These are phyloP conservation scores for Oophaga sylvatica DNA, from an alignment of 2,797 vertebrate genomes.

Conservation along the genomic window DNA sequence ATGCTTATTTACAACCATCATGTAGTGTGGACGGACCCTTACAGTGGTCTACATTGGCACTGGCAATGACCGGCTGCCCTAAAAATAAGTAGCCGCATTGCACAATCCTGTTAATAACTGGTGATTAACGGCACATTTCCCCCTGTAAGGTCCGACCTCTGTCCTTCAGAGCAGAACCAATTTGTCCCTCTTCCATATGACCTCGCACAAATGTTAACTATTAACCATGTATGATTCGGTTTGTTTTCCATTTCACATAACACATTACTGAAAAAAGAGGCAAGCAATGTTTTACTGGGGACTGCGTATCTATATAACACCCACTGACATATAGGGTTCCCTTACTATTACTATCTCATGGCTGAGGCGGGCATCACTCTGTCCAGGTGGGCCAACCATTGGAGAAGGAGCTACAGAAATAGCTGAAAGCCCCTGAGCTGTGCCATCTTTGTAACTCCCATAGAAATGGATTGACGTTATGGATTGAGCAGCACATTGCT, in stretches of 20 bases:
- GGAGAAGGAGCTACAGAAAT: too few species aligned
- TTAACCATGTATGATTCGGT: constrained; percentile 18
- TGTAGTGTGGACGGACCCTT: too few species aligned
- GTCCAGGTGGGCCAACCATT: too few species aligned
- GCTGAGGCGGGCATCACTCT: too few species aligned
- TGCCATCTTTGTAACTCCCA: too few species aligned
- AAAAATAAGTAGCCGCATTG: background rate
- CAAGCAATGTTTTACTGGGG: background rate
- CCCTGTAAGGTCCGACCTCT: constrained; percentile 29
- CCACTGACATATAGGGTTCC: too few species aligned
- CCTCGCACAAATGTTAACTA: constrained; percentile 45
- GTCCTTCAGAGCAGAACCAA: constrained; percentile 65
- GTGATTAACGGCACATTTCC: background rate
- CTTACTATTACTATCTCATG: too few species aligned
- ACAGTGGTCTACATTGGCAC: background rate
- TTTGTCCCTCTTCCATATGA: constrained; percentile 45
- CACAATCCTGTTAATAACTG: background rate
- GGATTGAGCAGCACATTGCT: too few species aligned
- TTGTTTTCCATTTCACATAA: constrained; percentile 22
- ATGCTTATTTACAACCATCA: too few species aligned
- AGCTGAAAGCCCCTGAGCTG: too few species aligned
- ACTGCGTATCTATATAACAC: too few species aligned
- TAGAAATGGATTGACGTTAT: too few species aligned
- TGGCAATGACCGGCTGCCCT: background rate
- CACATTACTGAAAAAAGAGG: background rate